Base-by-base conservation (phyloP, 2,113 vertebrate genomes). In the Calidris pygmaea region DNA sequence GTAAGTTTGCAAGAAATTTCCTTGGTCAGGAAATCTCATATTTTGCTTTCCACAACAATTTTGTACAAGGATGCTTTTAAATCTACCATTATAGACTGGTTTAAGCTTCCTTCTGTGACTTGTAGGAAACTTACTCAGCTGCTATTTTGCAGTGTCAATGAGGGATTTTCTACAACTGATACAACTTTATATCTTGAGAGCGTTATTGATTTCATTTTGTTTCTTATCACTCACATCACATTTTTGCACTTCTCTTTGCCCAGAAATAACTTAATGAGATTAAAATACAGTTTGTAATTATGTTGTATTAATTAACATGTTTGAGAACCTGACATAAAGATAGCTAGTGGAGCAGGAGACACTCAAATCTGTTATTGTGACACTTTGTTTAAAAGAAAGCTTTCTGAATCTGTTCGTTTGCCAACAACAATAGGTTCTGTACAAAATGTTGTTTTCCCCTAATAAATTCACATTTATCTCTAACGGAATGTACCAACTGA, bases 251-350 rank as follows among this genome's bases (percentile, higher is more conserved):
- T 87, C 78, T 83, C 58, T 91, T 91, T 94, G 95, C 71, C 82
- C 75, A 80, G 72, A 90, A 93, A 80, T 67, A 89, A 45, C 71
- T 70, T 75, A 76, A 96, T 43, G 60, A 85, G 88, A 93, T 92
- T 92, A 88, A 90, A 96, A 92, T n/a, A 48, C 59, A 55, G 83
- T 80, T 93, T 80, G 67, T 65, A 83, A 95, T 94, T 90, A 87
- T 24, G 78, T 18, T 72, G 63, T 70, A 91, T 83, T 94, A 95
- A 94, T 91, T 90, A 87, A 91, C 2, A 2, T 20, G 37, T 24
- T 93, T 79, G 39, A 79, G 56, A 79, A 66, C 39, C 71, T 74
- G 60, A 45, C 43, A 48, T 13, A 81, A 63, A 94, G 87, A 48
- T 37, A 74, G 53, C 1, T 10, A 62, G 70, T n/a, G 87, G 66